Evolutionary conservation across 2,888 invertebrate species (phyloP).

Genomic region (Catotricha subobsoleta): DNA sequence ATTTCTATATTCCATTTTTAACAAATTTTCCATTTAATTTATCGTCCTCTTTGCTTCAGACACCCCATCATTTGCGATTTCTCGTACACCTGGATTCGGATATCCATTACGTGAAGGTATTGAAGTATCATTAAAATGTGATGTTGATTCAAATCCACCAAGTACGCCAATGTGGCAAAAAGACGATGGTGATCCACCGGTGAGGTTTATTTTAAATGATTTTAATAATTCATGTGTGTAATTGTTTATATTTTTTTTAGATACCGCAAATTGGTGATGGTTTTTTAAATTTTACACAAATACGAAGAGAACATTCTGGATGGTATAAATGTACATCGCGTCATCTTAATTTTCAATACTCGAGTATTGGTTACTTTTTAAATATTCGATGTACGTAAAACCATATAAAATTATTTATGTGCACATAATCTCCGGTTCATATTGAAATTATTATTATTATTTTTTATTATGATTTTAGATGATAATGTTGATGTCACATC

Average conservation of each 20-base stretch:
- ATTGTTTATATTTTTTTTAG: slow-evolving; percentile 13
- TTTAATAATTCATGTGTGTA: not conserved
- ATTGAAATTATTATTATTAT: not conserved
- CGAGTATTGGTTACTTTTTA: slow-evolving; percentile 78
- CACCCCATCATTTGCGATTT: slow-evolving; percentile 82
- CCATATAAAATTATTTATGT: not conserved
- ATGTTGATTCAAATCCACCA: slow-evolving; percentile 83
- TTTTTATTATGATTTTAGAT: slow-evolving; percentile 18
- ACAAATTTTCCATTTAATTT: no score
- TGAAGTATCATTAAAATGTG: slow-evolving; percentile 75
- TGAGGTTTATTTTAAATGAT: slow-evolving; percentile 19
- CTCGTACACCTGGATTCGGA: slow-evolving; percentile 83
- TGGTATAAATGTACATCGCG: slow-evolving; percentile 84
- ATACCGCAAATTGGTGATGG: slow-evolving; percentile 57
- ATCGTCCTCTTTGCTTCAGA: slow-evolving; percentile 40
- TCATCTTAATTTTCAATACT: slow-evolving; percentile 68
- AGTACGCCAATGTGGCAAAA: slow-evolving; percentile 71
- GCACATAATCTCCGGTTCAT: not conserved
- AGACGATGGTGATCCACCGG: slow-evolving; percentile 37
- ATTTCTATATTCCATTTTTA: no score
- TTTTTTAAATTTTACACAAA: slow-evolving; percentile 67
- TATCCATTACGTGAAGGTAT: slow-evolving; percentile 75
- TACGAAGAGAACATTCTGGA: slow-evolving; percentile 64
- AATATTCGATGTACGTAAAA: slow-evolving; percentile 65
- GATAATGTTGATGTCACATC: slow-evolving; percentile 37